phyloP scores from a whole-genome alignment of 92 coral and sea anemone species.

The Siderastrea siderea region DNA sequence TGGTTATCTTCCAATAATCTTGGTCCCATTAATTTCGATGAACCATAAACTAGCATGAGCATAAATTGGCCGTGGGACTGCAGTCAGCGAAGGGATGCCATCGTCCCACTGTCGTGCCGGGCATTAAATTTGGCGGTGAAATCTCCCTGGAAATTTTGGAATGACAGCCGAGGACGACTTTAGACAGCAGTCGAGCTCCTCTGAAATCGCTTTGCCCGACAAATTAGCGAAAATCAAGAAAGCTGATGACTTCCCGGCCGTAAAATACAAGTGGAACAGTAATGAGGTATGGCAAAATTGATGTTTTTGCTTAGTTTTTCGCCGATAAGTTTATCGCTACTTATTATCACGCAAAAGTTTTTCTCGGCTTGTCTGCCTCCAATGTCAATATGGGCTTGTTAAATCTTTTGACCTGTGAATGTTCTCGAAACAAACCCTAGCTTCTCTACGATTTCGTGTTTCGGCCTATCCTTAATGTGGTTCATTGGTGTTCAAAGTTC shows the following conservation, averaged over 20 bases:
- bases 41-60: constrained; percentile 48
- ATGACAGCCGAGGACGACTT: constrained; percentile 79
- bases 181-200: constrained; percentile 49
- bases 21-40: constrained; percentile 31
- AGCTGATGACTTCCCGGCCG: constrained; percentile 83
- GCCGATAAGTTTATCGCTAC: not conserved
- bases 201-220: constrained; percentile 84
- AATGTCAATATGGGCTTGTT: constrained; percentile 9
- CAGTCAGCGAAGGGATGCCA: constrained; percentile 33
- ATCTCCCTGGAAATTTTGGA: constrained; percentile 84
- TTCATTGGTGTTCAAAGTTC: not conserved
- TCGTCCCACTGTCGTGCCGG: constrained; percentile 36
- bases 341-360: not conserved
- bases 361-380: not conserved
- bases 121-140: constrained; percentile 47
- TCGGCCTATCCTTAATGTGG: not conserved
- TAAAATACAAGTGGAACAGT: constrained; percentile 89
- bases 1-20: constrained; percentile 33
- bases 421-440: no score
- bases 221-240: constrained; percentile 88
- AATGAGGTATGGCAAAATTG: constrained; percentile 78
- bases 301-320: constrained; percentile 12
- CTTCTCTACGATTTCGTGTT: not conserved
- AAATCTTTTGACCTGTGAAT: constrained; percentile 3
- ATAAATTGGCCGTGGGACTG: constrained; percentile 39